phyloP scores from a whole-genome alignment of 2,888 invertebrate genomes.

The Punctoribates punctum region DNA sequence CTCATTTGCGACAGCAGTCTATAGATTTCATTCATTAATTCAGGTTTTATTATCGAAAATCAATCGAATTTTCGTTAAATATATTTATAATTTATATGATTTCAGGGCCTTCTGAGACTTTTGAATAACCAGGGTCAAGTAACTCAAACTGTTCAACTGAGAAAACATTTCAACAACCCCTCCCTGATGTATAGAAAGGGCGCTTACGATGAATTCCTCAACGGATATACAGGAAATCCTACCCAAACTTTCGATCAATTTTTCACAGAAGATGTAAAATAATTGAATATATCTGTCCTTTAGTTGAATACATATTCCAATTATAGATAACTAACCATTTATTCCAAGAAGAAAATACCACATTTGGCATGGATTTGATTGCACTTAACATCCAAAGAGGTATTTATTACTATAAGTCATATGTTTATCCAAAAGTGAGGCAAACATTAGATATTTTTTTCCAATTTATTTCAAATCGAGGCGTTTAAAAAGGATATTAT shows the following conservation, averaged over 20 bases:
- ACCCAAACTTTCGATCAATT: slow-evolving; percentile 56
- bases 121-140: slow-evolving; percentile 42
- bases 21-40: slow-evolving; percentile 77
- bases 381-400: slow-evolving; percentile 74
- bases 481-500: too few species aligned
- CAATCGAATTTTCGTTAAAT: too few species aligned
- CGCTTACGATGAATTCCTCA: slow-evolving; percentile 54
- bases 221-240: slow-evolving; percentile 55
- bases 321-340: slow-evolving; percentile 72
- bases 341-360: slow-evolving; percentile 74
- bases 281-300: background rate
- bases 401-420: too few species aligned
- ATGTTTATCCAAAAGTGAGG: background rate
- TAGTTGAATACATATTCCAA: slow-evolving; percentile 30
- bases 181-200: slow-evolving; percentile 55
- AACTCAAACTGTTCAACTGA: slow-evolving; percentile 36
- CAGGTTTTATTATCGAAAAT: slow-evolving; percentile 63
- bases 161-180: slow-evolving; percentile 53
- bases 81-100: too few species aligned
- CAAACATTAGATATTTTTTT: background rate
- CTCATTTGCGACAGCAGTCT: slow-evolving; percentile 78
- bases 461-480: too few species aligned
- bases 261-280: slow-evolving; percentile 51
- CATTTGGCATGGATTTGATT: slow-evolving; percentile 70
- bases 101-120: slow-evolving; percentile 20